Evolutionary conservation across 2,797 vertebrate genomes (phyloP).

Genomic region (Intellagama lesueurii): DNA sequence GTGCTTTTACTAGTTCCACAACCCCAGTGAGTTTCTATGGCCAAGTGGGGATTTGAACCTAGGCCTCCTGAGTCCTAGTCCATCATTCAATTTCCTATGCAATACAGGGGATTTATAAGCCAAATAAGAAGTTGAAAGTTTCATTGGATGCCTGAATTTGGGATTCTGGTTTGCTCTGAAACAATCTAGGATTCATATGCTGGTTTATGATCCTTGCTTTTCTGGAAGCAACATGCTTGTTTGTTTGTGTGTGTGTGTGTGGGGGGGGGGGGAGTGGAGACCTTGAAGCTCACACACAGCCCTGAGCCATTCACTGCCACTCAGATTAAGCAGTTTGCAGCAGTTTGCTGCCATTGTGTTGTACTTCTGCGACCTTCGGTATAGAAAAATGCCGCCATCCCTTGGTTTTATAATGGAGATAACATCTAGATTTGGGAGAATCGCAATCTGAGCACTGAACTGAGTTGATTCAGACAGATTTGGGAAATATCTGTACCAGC

Average conservation of each 20-base stretch:
- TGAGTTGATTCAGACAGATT: background rate
- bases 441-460: background rate
- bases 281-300: background rate
- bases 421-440: background rate
- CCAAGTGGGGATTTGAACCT: no score
- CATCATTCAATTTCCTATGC: no score
- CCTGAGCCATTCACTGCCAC: background rate
- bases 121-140: background rate
- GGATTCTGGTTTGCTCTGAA: background rate
- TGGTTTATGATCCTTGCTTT: background rate
- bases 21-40: no score
- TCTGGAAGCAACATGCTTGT: background rate
- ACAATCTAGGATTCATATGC: background rate
- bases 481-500: background rate
- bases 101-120: background rate
- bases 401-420: background rate
- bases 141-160: no score
- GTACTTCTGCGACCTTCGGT: background rate
- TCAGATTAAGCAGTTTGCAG: background rate
- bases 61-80: no score
- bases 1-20: no score
- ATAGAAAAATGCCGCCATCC: background rate
- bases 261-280: no score
- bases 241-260: no score
- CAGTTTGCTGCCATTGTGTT: background rate